Evolutionary conservation across 1,140 invertebrate species (phyloP).

Genomic region (Drosophila nebulosa): DNA sequence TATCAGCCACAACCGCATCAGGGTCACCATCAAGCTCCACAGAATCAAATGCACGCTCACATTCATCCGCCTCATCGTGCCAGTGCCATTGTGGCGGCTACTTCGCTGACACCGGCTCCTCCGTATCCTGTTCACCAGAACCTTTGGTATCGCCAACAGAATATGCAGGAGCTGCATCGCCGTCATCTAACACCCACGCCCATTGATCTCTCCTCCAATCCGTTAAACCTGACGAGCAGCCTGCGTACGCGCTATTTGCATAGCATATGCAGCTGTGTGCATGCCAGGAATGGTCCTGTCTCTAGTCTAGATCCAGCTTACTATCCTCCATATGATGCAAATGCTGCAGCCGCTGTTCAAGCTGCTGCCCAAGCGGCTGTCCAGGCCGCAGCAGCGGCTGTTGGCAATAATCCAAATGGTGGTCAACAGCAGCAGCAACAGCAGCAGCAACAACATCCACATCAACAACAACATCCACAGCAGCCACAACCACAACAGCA

Average conservation of each 20-base stretch:
- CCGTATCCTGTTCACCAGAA: conserved; percentile 88
- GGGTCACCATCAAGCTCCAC: conserved; percentile 63
- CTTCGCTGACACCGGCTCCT: conserved; percentile 80
- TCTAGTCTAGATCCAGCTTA: conserved; percentile 76
- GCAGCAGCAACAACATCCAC: neutral
- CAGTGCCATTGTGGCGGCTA: conserved; percentile 59
- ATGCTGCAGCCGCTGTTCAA: conserved; percentile 21
- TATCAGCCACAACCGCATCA: conserved; percentile 75
- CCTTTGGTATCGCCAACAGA: conserved; percentile 88
- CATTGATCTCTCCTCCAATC: conserved; percentile 77
- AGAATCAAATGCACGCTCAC: conserved; percentile 71
- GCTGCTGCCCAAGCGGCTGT: conserved; percentile 14
- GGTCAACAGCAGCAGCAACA: neutral
- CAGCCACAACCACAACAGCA: conserved; percentile 38
- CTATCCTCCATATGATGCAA: conserved; percentile 62
- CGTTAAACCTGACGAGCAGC: conserved; percentile 62
- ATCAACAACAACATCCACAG: conserved; percentile 6
- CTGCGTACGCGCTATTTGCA: conserved; percentile 61
- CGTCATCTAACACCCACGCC: conserved; percentile 79
- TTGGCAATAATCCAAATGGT: neutral
- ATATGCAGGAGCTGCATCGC: conserved; percentile 83
- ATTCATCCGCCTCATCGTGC: conserved; percentile 67
- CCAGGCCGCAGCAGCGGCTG: neutral
- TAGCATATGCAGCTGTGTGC: conserved; percentile 71
- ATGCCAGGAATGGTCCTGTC: conserved; percentile 68